Percentiles rank a stretch among this genome's conserved stretches.
These are phyloP conservation scores for Aethina tumida DNA, from an alignment of 1,140 invertebrate genomes.

Conservation along the genomic window DNA sequence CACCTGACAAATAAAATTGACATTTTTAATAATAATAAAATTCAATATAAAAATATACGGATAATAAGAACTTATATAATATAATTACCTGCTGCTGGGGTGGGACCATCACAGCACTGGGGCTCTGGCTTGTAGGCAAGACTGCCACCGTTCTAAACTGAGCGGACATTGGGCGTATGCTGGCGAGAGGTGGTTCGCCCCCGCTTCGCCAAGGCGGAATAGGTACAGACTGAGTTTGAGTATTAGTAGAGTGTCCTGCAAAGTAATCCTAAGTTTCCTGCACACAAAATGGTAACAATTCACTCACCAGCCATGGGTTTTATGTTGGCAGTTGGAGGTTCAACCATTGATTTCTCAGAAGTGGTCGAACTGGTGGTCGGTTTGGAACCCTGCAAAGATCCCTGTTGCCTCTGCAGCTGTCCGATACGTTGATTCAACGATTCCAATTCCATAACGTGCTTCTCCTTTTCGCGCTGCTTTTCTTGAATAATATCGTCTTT, in stretches of 20 bases:
- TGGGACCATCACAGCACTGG: constrained; percentile 44
- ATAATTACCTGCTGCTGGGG: constrained; percentile 44
- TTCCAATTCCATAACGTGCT: constrained; percentile 61
- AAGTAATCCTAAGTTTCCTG: background rate
- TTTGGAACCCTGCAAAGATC: constrained; percentile 56
- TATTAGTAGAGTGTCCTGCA: constrained; percentile 32
- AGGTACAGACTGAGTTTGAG: constrained; percentile 42
- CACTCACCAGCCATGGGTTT: constrained; percentile 79
- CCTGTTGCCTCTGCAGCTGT: constrained; percentile 70
- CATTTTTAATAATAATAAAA: constrained; percentile 3
- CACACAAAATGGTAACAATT: constrained; percentile 4
- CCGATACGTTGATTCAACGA: constrained; percentile 58
- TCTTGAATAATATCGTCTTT: constrained; percentile 54
- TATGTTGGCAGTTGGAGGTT: constrained; percentile 84
- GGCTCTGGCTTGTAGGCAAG: constrained; percentile 53
- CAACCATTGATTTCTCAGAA: constrained; percentile 57
- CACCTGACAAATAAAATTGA: constrained; percentile 23
- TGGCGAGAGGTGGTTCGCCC: constrained; percentile 74
- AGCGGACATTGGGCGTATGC: constrained; percentile 82
- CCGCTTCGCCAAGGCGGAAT: constrained; percentile 48
- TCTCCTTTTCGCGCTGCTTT: constrained; percentile 49
- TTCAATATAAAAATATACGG: constrained; percentile 9
- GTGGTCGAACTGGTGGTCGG: constrained; percentile 51
- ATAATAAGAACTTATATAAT: background rate
- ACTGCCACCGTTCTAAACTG: constrained; percentile 66